These are phyloP conservation scores for Hirtodrosophila confusa DNA, from an alignment of 2,888 invertebrate species.

Conservation along the genomic window DNA sequence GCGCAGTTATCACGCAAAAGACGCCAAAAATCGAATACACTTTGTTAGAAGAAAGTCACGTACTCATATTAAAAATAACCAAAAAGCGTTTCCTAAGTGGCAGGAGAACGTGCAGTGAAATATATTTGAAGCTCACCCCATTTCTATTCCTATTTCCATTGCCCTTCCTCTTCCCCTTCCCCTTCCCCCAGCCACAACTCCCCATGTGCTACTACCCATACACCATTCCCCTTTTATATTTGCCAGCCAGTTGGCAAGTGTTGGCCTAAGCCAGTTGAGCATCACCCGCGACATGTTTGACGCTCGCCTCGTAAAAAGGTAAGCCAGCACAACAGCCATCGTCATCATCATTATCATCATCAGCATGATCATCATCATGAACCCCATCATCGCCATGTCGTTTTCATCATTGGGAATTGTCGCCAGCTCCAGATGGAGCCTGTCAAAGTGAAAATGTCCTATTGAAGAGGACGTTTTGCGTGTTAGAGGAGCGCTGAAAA, in stretches of 20 bases:
- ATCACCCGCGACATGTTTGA: slow-evolving; percentile 45
- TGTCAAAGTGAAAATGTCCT: slow-evolving; percentile 74
- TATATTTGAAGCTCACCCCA: slow-evolving; percentile 56
- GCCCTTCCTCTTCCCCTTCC: not conserved
- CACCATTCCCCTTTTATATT: not conserved
- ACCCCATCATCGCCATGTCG: slow-evolving; percentile 44
- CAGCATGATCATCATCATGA: slow-evolving; percentile 34
- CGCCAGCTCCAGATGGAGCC: slow-evolving; percentile 42
- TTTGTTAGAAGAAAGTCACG: slow-evolving; percentile 67
- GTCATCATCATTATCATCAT: not conserved
- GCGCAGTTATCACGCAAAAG: slow-evolving; percentile 15
- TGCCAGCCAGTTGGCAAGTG: slow-evolving; percentile 26
- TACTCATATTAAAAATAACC: slow-evolving; percentile 76
- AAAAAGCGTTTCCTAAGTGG: slow-evolving; percentile 73
- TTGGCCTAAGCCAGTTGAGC: slow-evolving; percentile 37
- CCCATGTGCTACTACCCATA: too few species aligned
- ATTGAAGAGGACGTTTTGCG: slow-evolving; percentile 65
- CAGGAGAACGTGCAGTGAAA: slow-evolving; percentile 74
- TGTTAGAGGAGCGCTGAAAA: slow-evolving; percentile 38
- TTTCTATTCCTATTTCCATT: slow-evolving; percentile 9
- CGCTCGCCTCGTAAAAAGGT: slow-evolving; percentile 34
- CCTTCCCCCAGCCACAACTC: too few species aligned
- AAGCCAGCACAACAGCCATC: slow-evolving; percentile 10
- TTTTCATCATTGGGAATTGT: slow-evolving; percentile 54
- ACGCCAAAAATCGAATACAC: slow-evolving; percentile 32